Percentiles rank a stretch among this genome's conserved stretches.
phyloP scores from a whole-genome alignment of 2,113 vertebrate genomes.

The Caretta caretta region DNA sequence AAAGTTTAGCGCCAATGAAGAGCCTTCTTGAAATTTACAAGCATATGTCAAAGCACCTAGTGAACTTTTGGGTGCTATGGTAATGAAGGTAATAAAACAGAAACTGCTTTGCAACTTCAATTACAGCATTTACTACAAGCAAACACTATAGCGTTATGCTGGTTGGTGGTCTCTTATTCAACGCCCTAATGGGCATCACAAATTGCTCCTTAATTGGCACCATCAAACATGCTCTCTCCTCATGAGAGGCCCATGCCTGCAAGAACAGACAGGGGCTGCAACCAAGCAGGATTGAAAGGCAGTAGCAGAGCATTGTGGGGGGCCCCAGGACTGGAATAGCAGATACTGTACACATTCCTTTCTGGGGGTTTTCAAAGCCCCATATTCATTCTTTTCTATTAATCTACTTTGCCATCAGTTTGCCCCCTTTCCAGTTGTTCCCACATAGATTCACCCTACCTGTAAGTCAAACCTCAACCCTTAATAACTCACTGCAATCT shows the following conservation, averaged over 20 bases:
- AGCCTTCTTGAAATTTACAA: not conserved
- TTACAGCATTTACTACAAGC: not conserved
- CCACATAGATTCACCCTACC: slow-evolving; percentile 22
- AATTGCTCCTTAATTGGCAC: not conserved
- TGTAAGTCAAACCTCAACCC: slow-evolving; percentile 28
- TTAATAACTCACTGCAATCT: not conserved
- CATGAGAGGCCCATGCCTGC: not conserved
- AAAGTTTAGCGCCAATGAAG: slow-evolving; percentile 1
- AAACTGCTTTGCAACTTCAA: not conserved
- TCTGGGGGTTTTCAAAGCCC: not conserved
- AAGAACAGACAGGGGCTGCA: not conserved
- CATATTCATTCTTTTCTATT: slow-evolving; percentile 5
- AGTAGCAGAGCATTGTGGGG: not conserved
- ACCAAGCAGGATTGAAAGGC: slow-evolving; percentile 3
- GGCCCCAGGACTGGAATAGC: slow-evolving; percentile 8
- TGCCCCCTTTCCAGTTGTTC: not conserved
- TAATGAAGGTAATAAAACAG: not conserved
- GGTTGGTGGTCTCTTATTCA: not conserved
- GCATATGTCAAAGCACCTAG: not conserved
- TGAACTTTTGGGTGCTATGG: not conserved
- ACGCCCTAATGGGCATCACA: not conserved
- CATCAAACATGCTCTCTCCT: not conserved
- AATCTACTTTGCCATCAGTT: not conserved
- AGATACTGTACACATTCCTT: not conserved
- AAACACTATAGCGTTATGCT: not conserved